Conservation (phyloP, 2,888 invertebrate species). For the Helleia helle region DNA sequence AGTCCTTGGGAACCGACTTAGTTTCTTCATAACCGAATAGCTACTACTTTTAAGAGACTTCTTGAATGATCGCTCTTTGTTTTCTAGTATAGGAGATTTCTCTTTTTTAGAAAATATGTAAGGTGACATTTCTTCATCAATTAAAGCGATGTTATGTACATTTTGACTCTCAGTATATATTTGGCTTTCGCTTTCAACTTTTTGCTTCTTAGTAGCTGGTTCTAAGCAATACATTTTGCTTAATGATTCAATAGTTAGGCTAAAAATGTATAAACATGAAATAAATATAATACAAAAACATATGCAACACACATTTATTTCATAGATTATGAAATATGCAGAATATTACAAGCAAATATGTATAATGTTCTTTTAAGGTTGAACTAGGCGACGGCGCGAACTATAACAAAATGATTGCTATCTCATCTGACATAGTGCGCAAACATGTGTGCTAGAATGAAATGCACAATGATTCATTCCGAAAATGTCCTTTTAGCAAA, state of each 20-base stretch:
- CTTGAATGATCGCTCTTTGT: constrained; percentile 49
- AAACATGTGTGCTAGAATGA: no score
- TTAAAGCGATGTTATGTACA: constrained; percentile 28
- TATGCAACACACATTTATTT: no score
- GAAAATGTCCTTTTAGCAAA: no score
- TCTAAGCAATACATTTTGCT: constrained; percentile 59
- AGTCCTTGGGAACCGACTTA: constrained; percentile 70
- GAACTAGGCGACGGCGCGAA: no score
- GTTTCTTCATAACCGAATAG: constrained; percentile 47
- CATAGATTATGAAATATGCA: no score
- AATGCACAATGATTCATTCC: no score
- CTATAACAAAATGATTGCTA: no score
- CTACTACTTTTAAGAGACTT: constrained; percentile 41
- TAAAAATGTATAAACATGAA: constrained; percentile 29
- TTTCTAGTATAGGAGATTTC: constrained; percentile 61
- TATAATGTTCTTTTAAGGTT: no score
- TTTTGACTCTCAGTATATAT: constrained; percentile 24
- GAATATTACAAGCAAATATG: no score
- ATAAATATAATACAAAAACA: no score
- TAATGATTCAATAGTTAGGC: constrained; percentile 55
- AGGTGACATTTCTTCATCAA: constrained; percentile 25
- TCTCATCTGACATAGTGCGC: no score
- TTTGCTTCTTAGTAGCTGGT: constrained; percentile 45
- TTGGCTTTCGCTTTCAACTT: constrained; percentile 27
- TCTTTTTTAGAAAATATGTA: constrained; percentile 27